Base-by-base conservation (phyloP, 2,113 vertebrate genomes). In the Kryptolebias marmoratus region DNA sequence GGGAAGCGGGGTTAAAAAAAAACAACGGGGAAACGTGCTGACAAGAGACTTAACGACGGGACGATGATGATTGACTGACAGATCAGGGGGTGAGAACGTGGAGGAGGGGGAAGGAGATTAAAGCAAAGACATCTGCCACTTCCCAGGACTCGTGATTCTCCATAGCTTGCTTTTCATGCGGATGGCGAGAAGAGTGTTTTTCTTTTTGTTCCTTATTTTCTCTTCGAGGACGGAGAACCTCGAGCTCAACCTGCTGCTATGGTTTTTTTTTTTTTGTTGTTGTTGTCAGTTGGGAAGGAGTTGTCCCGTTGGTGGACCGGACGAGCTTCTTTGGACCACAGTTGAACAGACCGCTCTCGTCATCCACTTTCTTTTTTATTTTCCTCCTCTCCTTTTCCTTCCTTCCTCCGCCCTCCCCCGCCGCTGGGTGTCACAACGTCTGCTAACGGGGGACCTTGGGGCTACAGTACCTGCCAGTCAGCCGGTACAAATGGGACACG, bases 241-340 rank as follows among this genome's bases (percentile, higher is more conserved):
- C 66, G 87, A 91, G 85, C 87, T 93, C 90, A 83, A 92, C 90
- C 88, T 94, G 94, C 93, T 94, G 94, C 93, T 94, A 93, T 89
- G 85, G 88, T 87, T 91, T 90, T 89, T 22, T 22, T 22, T 22
- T 22, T 22, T 22, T 22, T 22, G 22, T 22, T 22, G 22, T 22
- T 22, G 22, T 22, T 42, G 82, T 92, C 86, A 84, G 88, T 79
- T 67, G 63, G 50, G 31, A 14, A 10, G 73, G 80, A 83, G 88
- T 84, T 58, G 84, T 92, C 89, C 83, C 80, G 80, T 73, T 70
- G 72, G 80, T 58, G 74, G 89, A 94, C 87, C 87, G 81, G 80
- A 87, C 84, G 58, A 83, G 71, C 89, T 88, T 84, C 84, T 81
- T 80, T 79, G 89, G 90, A 92, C 91, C 88, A 89, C 82, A 83